Conservation (phyloP, 2,113 vertebrate species). For the Origma solitaria region DNA sequence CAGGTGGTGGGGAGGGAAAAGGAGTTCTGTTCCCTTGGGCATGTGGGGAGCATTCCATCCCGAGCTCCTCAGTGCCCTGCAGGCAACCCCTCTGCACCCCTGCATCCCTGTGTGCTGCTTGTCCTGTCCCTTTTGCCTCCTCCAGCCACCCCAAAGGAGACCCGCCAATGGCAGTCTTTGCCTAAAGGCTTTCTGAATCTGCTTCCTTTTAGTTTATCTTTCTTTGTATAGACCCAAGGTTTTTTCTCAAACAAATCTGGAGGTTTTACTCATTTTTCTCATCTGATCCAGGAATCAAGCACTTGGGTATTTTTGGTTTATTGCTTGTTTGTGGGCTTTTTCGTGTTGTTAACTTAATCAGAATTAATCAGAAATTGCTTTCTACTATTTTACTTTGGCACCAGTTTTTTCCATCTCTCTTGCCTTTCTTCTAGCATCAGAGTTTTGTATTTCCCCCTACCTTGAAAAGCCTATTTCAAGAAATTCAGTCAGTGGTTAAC, state of each 20-base stretch:
- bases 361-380: background rate
- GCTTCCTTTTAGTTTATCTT: background rate
- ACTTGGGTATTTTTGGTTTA: background rate
- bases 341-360: background rate
- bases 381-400: background rate
- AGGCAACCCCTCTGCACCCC: background rate
- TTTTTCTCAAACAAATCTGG: background rate
- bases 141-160: background rate
- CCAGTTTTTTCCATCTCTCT: background rate
- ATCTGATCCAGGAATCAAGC: background rate
- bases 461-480: background rate
- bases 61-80: background rate
- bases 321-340: background rate
- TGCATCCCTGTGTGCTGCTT: background rate
- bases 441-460: background rate
- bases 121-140: background rate
- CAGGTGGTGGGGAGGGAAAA: accelerated
- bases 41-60: accelerated
- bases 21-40: accelerated
- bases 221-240: background rate
- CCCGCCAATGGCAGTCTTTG: background rate
- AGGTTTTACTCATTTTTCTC: background rate
- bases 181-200: background rate
- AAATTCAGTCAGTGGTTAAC: background rate
- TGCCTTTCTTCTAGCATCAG: background rate